These are phyloP conservation scores for Corydoras maculifer DNA, from an alignment of 2,113 vertebrate species.

Conservation along the genomic window DNA sequence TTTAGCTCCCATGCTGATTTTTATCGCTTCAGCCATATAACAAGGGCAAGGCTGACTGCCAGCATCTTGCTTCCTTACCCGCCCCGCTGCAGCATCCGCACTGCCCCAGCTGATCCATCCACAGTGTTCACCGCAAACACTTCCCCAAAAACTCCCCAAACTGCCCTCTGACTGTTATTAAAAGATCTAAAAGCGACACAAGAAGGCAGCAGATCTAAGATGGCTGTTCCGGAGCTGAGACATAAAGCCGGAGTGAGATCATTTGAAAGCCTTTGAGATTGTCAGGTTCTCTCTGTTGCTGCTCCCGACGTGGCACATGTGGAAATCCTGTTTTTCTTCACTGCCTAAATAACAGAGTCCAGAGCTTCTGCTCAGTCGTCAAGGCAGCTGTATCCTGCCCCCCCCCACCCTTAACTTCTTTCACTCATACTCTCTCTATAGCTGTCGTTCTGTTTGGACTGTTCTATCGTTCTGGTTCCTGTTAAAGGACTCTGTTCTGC, in stretches of 20 bases:
- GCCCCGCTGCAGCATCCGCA: slow-evolving; percentile 11
- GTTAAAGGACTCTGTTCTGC: not conserved
- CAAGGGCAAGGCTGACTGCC: slow-evolving; percentile 21
- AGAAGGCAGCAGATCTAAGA: not conserved
- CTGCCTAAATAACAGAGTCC: slow-evolving; percentile 28
- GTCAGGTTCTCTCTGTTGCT: slow-evolving; percentile 1
- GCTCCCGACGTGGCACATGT: slow-evolving; percentile 33
- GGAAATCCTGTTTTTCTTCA: slow-evolving; percentile 36
- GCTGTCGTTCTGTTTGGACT: slow-evolving; percentile 2
- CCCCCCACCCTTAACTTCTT: not conserved
- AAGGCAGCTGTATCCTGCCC: slow-evolving; percentile 39
- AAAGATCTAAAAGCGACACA: not conserved
- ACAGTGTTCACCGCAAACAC: slow-evolving; percentile 1
- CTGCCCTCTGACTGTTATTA: not conserved
- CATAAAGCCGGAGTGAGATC: not conserved
- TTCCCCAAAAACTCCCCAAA: not conserved
- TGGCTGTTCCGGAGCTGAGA: no score
- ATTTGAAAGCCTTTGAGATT: slow-evolving; percentile 17
- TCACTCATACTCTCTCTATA: slow-evolving; percentile 1
- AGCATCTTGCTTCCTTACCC: slow-evolving; percentile 13
- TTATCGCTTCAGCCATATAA: slow-evolving; percentile 24
- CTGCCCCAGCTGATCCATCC: not conserved
- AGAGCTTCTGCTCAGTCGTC: slow-evolving; percentile 19
- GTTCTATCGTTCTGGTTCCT: not conserved
- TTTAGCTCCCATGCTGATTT: slow-evolving; percentile 57